Evolutionary conservation across 2,888 invertebrate species (phyloP), one percentile per base, ranked within the genome.

Genomic region (Heteromyza rotundicornis): DNA sequence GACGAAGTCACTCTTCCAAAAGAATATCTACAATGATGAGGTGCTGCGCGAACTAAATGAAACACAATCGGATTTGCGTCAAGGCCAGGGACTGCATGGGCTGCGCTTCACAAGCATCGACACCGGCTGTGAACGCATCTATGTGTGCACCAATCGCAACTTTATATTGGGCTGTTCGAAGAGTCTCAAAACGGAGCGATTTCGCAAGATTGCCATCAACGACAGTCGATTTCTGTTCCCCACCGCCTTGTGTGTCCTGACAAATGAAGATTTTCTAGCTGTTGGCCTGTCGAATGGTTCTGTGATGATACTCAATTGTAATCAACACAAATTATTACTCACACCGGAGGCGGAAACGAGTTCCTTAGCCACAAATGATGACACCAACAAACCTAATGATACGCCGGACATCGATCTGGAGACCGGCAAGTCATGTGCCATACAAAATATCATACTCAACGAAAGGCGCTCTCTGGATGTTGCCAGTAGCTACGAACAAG

Each of bases 211-310:
- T 2, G 66, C 66, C 1, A 74, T 83, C 2, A 74, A 77, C 24
- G 79, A 79, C 44, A 80, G 79, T 61, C 75, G 76, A 14, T 78
- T 79, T 59, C 67, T 83, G 5, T 82, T 80, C 64, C 78, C 82
- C 14, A 83, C 83, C 1, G 68, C 77, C 1, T 63, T 83, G 1
- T 76, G 75, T 61, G 70, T 81, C 1, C 71, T 82, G 17, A 69
- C 73, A 49, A 80, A 78, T 57, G 81, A 82, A 44, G 62, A 74
- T 20, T 80, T 73, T 61, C 66, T 83, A 23, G 76, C 79, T 0
- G 77, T 82, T 8, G 83, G 83, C 0, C 64, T 82, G 16, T 82
- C 82, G 1, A 80, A 83, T 64, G 83, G 83, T 2, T 82, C 81
- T 0, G 80, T 83, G 0, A 77, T 78, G 62, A 75, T 80, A 32